These are phyloP conservation scores for Leucoraja ocellata DNA, from an alignment of 2,797 vertebrate species.

Conservation along the genomic window DNA sequence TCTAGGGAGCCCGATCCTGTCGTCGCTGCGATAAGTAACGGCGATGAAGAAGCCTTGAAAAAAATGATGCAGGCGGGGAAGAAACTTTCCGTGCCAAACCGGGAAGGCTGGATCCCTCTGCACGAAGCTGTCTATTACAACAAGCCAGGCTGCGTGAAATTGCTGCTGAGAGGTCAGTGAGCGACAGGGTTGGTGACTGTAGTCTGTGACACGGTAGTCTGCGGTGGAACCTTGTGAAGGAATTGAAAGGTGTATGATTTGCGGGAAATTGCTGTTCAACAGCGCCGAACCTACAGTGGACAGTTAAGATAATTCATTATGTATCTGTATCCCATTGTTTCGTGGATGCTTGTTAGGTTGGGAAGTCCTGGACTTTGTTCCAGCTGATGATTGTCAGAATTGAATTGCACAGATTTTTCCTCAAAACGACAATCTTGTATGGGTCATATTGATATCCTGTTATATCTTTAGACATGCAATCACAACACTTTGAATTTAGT, in stretches of 20 bases:
- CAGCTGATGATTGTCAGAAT: too few relatives aligned
- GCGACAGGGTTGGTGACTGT: neutral
- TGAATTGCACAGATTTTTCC: neutral
- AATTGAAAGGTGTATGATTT: neutral
- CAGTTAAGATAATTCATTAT: too few relatives aligned
- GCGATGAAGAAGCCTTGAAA: slow-evolving; percentile 65
- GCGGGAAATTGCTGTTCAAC: neutral
- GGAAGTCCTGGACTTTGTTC: too few relatives aligned
- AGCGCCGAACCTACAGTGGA: too few relatives aligned
- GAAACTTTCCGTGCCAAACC: slow-evolving; percentile 68
- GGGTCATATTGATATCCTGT: neutral
- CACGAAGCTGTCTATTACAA: slow-evolving; percentile 82
- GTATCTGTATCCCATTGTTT: too few relatives aligned
- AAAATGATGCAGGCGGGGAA: slow-evolving; percentile 61
- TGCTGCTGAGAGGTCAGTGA: slow-evolving; percentile 72
- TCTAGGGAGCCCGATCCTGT: slow-evolving; percentile 69
- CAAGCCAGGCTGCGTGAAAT: slow-evolving; percentile 66
- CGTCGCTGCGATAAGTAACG: slow-evolving; percentile 68
- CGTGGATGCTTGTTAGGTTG: too few relatives aligned
- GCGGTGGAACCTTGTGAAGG: neutral
- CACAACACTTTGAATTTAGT: neutral
- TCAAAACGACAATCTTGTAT: neutral
- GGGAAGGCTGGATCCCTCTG: slow-evolving; percentile 81
- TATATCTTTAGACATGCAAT: neutral
- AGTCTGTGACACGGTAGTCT: neutral